A percentile compares a stretch with the other conserved stretches of the same genome.
Evolutionary conservation across 2,797 vertebrate genomes (phyloP).

Genomic region (Syngnathus acus): DNA sequence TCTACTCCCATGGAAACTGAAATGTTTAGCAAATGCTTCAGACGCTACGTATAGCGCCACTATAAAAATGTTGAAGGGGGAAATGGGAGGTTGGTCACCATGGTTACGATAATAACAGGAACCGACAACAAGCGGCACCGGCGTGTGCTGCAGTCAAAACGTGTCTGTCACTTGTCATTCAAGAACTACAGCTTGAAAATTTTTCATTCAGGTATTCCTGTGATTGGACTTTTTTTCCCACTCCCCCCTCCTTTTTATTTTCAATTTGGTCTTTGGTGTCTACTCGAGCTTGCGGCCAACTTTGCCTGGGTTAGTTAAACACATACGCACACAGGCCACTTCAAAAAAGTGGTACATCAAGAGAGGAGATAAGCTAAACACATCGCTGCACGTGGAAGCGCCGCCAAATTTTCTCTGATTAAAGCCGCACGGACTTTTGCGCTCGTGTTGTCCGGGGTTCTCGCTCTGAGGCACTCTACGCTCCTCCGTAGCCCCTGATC

Average conservation of each 20-base stretch:
- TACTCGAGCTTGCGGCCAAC: background rate
- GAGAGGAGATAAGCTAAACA: slow-evolving; percentile 28
- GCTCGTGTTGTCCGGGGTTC: slow-evolving; percentile 21
- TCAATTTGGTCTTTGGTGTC: background rate
- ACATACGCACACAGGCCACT: slow-evolving; percentile 1
- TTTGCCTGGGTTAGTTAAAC: background rate
- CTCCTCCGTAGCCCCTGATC: slow-evolving; percentile 46
- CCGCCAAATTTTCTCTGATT: slow-evolving; percentile 33
- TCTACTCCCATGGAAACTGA: slow-evolving; percentile 3
- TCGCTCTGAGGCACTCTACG: slow-evolving; percentile 31
- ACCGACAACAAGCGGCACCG: background rate
- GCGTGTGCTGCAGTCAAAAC: background rate
- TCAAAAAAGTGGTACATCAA: slow-evolving; percentile 13
- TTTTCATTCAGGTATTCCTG: background rate
- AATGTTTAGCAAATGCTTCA: background rate
- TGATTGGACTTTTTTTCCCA: background rate
- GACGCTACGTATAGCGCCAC: background rate
- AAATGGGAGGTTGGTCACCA: background rate
- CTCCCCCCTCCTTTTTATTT: background rate
- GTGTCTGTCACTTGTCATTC: background rate
- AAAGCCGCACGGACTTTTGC: slow-evolving; percentile 30
- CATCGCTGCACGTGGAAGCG: slow-evolving; percentile 27
- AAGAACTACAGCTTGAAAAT: background rate
- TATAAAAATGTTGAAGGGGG: background rate
- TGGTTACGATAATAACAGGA: slow-evolving; percentile 1